phyloP scores from a whole-genome alignment of 2,888 invertebrate genomes.

The Archips xylosteana region DNA sequence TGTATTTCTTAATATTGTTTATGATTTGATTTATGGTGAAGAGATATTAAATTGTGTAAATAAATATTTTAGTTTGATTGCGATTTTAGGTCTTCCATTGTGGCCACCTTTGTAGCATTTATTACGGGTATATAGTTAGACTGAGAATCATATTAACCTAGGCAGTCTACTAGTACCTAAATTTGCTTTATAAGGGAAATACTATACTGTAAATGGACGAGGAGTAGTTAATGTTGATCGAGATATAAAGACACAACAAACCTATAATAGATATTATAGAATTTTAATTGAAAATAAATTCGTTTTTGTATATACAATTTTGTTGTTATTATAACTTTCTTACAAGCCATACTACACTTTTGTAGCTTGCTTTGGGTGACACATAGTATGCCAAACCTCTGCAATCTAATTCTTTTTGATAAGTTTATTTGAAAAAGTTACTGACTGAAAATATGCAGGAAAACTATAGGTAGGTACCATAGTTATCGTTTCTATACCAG shows the following conservation, averaged over 20 bases:
- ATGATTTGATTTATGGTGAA: neutral
- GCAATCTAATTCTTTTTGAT: neutral
- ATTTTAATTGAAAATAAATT: neutral
- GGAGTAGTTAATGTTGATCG: neutral
- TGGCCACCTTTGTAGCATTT: slow-evolving; percentile 20
- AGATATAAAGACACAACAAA: slow-evolving; percentile 10
- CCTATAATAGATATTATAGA: slow-evolving; percentile 4
- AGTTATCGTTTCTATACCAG: neutral
- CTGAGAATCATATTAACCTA: slow-evolving; percentile 12
- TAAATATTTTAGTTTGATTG: neutral
- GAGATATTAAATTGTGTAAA: neutral
- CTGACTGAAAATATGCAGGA: neutral
- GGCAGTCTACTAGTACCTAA: slow-evolving; percentile 16
- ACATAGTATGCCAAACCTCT: neutral
- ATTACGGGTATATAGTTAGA: slow-evolving; percentile 24
- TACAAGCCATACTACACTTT: neutral
- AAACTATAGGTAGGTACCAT: neutral
- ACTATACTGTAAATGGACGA: neutral
- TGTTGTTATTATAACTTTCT: slow-evolving; percentile 9
- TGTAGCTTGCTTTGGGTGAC: neutral
- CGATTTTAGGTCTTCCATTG: slow-evolving; percentile 2
- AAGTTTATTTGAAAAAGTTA: neutral
- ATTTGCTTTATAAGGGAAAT: slow-evolving; percentile 21
- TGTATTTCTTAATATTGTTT: neutral
- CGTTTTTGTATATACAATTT: slow-evolving; percentile 1